Percentiles rank a stretch among this genome's conserved stretches.
Conservation (phyloP, 2,797 vertebrate species). For the Craterocephalus amniculus region DNA sequence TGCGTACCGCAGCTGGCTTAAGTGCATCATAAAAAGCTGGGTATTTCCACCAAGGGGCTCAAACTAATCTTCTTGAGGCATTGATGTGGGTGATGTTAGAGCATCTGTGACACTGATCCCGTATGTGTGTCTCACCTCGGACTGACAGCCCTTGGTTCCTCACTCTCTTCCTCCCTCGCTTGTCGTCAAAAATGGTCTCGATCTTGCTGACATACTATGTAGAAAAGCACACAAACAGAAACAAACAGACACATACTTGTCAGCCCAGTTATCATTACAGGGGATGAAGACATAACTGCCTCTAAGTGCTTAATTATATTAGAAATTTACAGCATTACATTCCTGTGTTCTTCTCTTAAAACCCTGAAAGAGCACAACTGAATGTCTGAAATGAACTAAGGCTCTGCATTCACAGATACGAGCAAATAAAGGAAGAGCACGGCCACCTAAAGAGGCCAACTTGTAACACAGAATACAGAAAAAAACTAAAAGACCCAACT, state of each 20-base stretch:
- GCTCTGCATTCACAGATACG: slow-evolving; percentile 4
- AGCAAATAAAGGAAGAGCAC: slow-evolving; percentile 19
- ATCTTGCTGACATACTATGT: slow-evolving; percentile 92
- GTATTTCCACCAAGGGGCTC: slow-evolving; percentile 61
- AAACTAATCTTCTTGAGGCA: slow-evolving; percentile 50
- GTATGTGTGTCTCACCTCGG: slow-evolving; percentile 82
- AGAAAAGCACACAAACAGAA: slow-evolving; percentile 42
- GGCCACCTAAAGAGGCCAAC: not conserved
- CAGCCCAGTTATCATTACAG: slow-evolving; percentile 51
- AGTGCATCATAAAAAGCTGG: slow-evolving; percentile 57
- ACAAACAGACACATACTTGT: slow-evolving; percentile 33
- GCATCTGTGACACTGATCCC: slow-evolving; percentile 10
- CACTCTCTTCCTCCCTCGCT: slow-evolving; percentile 92
- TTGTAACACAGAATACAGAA: slow-evolving; percentile 4
- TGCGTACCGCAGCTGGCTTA: slow-evolving; percentile 42
- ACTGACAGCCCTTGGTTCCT: slow-evolving; percentile 83
- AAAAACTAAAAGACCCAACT: not conserved
- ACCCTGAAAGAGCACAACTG: slow-evolving; percentile 13
- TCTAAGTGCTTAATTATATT: slow-evolving; percentile 53
- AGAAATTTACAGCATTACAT: slow-evolving; percentile 43
- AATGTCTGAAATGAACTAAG: slow-evolving; percentile 11
- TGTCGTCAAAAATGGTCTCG: slow-evolving; percentile 94
- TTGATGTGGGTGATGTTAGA: slow-evolving; percentile 45
- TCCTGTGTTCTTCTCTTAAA: slow-evolving; percentile 35
- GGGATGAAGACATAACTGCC: slow-evolving; percentile 47